Base-by-base conservation (phyloP, 2,888 invertebrate species). In the Gasteruption jaculator region DNA sequence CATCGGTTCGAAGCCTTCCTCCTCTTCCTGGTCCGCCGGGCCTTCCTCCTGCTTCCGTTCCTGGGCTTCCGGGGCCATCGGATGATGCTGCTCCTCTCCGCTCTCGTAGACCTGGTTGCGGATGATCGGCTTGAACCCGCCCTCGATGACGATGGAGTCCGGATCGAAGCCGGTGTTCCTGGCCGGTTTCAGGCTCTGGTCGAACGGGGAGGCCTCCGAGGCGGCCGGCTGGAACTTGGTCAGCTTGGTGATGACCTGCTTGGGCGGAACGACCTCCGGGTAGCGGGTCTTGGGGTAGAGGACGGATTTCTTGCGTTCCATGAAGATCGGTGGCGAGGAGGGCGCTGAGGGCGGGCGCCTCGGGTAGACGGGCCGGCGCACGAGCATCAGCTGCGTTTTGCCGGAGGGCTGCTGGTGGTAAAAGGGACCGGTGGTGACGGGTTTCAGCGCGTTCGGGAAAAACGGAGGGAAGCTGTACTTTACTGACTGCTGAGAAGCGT, bases 41-140 rank as follows among this genome's bases (percentile, higher is more conserved):
- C 48, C 49, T 22, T 38, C 46, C 12, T 47, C 44, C 6, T 19
- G 4, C 2, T 27, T 10, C 1, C 18, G 11, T 12, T 21, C 30
- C 16, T n/a, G n/a, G n/a, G n/a, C n/a, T n/a, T n/a, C 35, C 10
- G 43, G 36, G 8, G 27, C 19, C 14, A 47, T 11, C 29, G 38
- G 31, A 8, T 15, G 21, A n/a, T 18, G 36, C 8, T n/a, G 22
- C 14, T 43, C 54, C 36, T 58, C 61, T 50, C 45, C 66, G 50
- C 48, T 71, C 34, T 40, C 22, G 22, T 37, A n/a, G n/a, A n/a
- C n/a, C n/a, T n/a, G n/a, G 20, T 78, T 79, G 38, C 77, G 73
- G 6, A 84, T 77, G 15, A 90, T 89, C 0, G 91, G 90, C 50
- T 83, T 86, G 58, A 91, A 91, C 0, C 90, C 90, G 42, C 86